Conservation (phyloP, 2,113 vertebrate genomes). For the Craseonycteris thonglongyai region DNA sequence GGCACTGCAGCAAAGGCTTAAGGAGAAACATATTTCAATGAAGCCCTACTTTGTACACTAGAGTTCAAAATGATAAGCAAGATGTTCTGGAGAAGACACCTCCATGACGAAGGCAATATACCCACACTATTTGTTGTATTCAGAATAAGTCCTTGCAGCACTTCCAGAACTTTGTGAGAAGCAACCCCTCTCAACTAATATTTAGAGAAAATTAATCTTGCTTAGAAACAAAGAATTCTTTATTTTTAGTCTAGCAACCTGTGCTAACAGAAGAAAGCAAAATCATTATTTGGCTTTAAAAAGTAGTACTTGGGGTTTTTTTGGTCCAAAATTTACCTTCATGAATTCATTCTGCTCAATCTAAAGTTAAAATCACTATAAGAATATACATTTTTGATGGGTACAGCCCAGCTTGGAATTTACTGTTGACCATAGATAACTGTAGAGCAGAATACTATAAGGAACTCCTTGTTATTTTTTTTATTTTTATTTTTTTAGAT, state of each 20-base stretch:
- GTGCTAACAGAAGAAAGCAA: background rate
- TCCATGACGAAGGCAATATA: background rate
- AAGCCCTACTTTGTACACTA: slow-evolving; percentile 12
- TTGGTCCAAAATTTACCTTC: slow-evolving; percentile 23
- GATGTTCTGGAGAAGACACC: slow-evolving; percentile 17
- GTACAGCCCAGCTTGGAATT: background rate
- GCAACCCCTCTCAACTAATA: background rate
- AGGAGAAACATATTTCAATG: slow-evolving; percentile 54
- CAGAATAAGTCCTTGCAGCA: background rate
- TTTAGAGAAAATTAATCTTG: slow-evolving; percentile 16
- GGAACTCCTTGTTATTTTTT: background rate
- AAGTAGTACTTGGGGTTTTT: background rate
- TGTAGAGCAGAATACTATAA: background rate
- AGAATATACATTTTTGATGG: background rate
- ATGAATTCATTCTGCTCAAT: background rate
- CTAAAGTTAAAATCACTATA: slow-evolving; percentile 33
- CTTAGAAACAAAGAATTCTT: background rate
- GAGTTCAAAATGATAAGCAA: slow-evolving; percentile 48
- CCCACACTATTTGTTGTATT: background rate
- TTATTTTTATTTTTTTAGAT: no score
- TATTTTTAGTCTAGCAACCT: background rate
- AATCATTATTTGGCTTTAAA: slow-evolving; percentile 36
- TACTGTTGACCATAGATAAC: background rate
- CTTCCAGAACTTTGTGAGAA: background rate
- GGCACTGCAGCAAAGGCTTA: slow-evolving; percentile 35